A percentile compares a stretch with the other conserved stretches of the same genome.
These are phyloP conservation scores for Mastomys natalensis DNA, from an alignment of 2,113 vertebrate species.

Conservation along the genomic window DNA sequence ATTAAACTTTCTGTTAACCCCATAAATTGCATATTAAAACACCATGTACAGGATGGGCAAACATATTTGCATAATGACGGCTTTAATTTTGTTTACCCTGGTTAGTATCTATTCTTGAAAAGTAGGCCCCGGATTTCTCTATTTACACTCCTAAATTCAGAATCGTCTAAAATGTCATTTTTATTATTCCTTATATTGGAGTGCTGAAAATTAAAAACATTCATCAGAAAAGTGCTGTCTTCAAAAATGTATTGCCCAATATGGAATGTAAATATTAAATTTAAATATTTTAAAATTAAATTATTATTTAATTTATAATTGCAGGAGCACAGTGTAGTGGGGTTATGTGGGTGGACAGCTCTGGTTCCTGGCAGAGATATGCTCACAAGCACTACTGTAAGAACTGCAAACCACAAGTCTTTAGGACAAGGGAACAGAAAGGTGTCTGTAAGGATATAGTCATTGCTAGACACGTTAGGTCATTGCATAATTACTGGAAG, in stretches of 20 bases:
- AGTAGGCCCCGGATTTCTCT: conserved; percentile 80
- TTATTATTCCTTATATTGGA: conserved; percentile 90
- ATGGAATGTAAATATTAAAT: conserved; percentile 89
- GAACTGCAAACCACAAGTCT: background rate
- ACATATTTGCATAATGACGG: conserved; percentile 77
- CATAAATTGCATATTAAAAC: conserved; percentile 63
- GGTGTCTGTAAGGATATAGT: background rate
- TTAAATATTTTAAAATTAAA: conserved; percentile 85
- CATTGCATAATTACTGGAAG: background rate
- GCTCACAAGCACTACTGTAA: background rate
- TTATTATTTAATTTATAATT: conserved; percentile 82
- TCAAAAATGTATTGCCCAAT: conserved; percentile 87
- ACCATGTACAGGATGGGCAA: conserved; percentile 33
- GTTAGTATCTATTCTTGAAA: conserved; percentile 83
- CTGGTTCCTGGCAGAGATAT: background rate
- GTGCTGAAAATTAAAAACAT: conserved; percentile 91
- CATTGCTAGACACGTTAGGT: background rate
- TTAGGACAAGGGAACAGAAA: background rate
- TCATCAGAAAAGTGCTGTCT: conserved; percentile 89
- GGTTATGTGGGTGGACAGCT: conserved; percentile 62
- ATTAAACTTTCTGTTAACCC: conserved; percentile 62
- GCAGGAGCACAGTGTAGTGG: conserved; percentile 5
- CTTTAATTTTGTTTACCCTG: conserved; percentile 84
- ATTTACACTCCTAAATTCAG: conserved; percentile 87
- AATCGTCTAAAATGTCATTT: conserved; percentile 87